Percentiles rank a stretch among this genome's conserved stretches.
phyloP scores from a whole-genome alignment of 1,140 invertebrate species.

The Hyposmocoma kahamanoa region DNA sequence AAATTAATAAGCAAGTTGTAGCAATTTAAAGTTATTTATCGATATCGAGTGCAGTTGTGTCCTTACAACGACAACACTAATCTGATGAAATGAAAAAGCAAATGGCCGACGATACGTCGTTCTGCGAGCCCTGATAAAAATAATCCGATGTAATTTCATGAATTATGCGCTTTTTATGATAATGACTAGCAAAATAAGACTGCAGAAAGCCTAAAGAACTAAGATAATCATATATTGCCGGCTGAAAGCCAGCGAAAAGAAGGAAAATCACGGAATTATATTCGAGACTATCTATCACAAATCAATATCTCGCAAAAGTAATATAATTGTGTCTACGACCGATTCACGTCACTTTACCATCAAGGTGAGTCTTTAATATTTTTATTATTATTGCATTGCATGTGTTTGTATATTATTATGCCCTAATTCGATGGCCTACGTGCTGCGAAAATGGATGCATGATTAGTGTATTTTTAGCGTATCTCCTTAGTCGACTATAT shows the following conservation, averaged over 20 bases:
- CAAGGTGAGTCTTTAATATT: constrained; percentile 53
- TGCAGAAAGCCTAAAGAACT: constrained; percentile 43
- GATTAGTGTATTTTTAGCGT: neutral
- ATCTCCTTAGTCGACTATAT: no score
- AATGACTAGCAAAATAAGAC: constrained; percentile 67
- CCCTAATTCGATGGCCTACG: neutral
- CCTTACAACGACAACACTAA: constrained; percentile 30
- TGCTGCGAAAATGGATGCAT: constrained; percentile 2
- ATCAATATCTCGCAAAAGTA: constrained; percentile 49
- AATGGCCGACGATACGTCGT: constrained; percentile 66
- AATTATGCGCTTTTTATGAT: constrained; percentile 66
- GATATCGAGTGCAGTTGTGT: no score
- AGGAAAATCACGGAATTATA: constrained; percentile 30
- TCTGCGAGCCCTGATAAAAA: constrained; percentile 47
- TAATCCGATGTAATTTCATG: constrained; percentile 68
- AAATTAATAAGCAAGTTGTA: no score
- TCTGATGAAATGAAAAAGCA: constrained; percentile 63
- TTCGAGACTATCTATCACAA: constrained; percentile 47
- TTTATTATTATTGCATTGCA: constrained; percentile 26
- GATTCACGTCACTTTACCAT: constrained; percentile 55
- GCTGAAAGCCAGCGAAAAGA: constrained; percentile 33
- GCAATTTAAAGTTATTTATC: no score
- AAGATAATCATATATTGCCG: constrained; percentile 38
- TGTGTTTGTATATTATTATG: neutral
- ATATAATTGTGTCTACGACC: constrained; percentile 38